Evolutionary conservation across 2,797 vertebrate species (phyloP), one percentile per base, ranked within the genome.

Genomic region (Xenentodon cancila): DNA sequence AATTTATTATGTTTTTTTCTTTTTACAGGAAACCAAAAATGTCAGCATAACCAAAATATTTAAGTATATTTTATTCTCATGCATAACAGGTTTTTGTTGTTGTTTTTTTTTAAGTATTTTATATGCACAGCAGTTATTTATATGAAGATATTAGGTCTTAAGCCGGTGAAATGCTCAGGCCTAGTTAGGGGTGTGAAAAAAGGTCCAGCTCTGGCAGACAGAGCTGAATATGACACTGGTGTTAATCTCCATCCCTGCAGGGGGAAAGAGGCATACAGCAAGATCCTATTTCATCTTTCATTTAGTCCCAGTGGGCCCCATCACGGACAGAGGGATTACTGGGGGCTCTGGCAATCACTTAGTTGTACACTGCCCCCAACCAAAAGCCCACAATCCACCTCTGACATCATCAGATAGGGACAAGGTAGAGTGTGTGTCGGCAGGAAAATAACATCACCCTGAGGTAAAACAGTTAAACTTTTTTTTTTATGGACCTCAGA

Each of bases 211-310:
- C 90, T 89, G 88, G 91, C 89, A 94, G 91, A 90, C 86, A 81
- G 85, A 91, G 89, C 81, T 79, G 91, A 96, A 96, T 94, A 93
- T 94, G 95, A 96, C 96, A 95, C 94, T 94, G 90, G 95, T 93
- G 95, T 94, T 97, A 97, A 97, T 97, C 95, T 96, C 91, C 74
- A 79, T 91, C 94, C 94, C 45, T 90, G 94, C 93, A 93, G 94
- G 95, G 93, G 93, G 93, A 92, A 94, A 95, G 86, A 66, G 93
- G 84, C 90, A 93, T 90, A 95, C 94, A 96, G 90, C 93, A 90
- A 92, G 93, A 94, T 95, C 95, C 93, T 88, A 93, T 96, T 96
- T 95, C 93, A 93, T 92, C 94, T 94, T 95, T 95, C 93, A 96
- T 96, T 95, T 95, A 93, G 90, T 92, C 93, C 91, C 95, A 93